Evolutionary conservation across 2,113 vertebrate genomes (phyloP).

Genomic region (Forbesichthys agassizii): DNA sequence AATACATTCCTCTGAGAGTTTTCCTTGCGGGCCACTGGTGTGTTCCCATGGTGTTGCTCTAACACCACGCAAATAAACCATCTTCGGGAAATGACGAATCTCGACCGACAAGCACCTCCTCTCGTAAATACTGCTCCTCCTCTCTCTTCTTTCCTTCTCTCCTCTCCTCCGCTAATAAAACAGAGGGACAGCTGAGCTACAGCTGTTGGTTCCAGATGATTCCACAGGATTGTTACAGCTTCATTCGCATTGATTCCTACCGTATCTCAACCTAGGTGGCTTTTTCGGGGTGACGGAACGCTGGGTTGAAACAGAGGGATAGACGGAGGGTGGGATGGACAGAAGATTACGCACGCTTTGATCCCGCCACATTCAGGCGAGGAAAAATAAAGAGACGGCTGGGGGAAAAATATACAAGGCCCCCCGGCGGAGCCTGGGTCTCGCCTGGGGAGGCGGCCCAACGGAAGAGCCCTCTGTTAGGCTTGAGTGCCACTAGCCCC

Average conservation of each 20-base stretch:
- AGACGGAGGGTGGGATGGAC: constrained; percentile 36
- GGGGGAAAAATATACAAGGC: constrained; percentile 85
- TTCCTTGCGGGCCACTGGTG: neutral
- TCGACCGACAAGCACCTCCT: constrained; percentile 8
- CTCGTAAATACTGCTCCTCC: constrained; percentile 2
- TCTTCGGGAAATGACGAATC: constrained; percentile 41
- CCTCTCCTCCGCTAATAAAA: constrained; percentile 32
- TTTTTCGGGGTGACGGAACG: neutral
- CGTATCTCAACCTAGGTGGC: constrained; percentile 62
- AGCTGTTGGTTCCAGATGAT: constrained; percentile 55
- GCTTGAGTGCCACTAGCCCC: constrained; percentile 65
- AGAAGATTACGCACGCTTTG: constrained; percentile 53
- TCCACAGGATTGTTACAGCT: constrained; percentile 59
- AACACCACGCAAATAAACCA: constrained; percentile 6
- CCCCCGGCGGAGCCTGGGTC: constrained; percentile 69
- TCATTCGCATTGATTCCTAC: constrained; percentile 36
- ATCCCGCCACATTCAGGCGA: constrained; percentile 77
- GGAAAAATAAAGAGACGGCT: constrained; percentile 89
- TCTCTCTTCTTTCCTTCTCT: neutral
- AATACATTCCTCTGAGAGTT: constrained; percentile 39
- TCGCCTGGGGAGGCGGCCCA: constrained; percentile 63
- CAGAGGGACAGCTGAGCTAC: constrained; percentile 27
- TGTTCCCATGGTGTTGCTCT: constrained; percentile 42
- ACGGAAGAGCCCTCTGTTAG: constrained; percentile 61
- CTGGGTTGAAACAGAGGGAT: constrained; percentile 13